These are phyloP conservation scores for Python bivittatus DNA, from an alignment of 2,113 vertebrate species.

Conservation along the genomic window DNA sequence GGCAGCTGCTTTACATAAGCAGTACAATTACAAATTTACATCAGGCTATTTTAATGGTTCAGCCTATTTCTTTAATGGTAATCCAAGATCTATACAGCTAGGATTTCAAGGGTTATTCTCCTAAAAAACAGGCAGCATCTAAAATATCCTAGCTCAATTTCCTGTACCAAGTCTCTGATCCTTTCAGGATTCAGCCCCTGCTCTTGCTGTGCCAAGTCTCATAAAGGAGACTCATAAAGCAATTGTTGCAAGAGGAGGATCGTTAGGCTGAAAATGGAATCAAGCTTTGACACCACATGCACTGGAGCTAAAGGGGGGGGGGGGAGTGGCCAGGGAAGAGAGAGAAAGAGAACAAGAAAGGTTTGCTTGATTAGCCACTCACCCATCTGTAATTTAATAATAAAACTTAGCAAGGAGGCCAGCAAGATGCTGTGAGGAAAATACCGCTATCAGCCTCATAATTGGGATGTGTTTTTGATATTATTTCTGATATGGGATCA, in stretches of 20 bases:
- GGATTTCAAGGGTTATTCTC: background rate
- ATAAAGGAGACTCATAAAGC: background rate
- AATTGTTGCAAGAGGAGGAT: background rate
- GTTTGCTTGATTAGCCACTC: constrained; percentile 53
- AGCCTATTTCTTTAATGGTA: background rate
- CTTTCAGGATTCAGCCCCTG: constrained; percentile 3
- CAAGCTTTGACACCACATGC: too few relatives aligned
- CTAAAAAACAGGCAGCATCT: background rate
- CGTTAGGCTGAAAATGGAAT: background rate
- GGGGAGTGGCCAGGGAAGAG: background rate
- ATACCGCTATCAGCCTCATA: constrained; percentile 48
- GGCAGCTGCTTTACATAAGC: background rate
- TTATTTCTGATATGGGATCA: constrained; percentile 54
- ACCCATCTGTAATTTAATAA: constrained; percentile 49
- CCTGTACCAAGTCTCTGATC: background rate
- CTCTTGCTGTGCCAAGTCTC: background rate
- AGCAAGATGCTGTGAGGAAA: constrained; percentile 36
- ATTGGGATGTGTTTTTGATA: constrained; percentile 43
- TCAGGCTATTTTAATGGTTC: background rate
- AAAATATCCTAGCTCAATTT: constrained; percentile 8
- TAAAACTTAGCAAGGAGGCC: constrained; percentile 61
- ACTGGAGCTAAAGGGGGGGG: background rate
- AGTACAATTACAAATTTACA: background rate
- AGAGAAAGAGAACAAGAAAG: background rate
- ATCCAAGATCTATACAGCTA: background rate